Base-by-base conservation (phyloP, 2,888 invertebrate species). In the Cataglyphis cursor region DNA sequence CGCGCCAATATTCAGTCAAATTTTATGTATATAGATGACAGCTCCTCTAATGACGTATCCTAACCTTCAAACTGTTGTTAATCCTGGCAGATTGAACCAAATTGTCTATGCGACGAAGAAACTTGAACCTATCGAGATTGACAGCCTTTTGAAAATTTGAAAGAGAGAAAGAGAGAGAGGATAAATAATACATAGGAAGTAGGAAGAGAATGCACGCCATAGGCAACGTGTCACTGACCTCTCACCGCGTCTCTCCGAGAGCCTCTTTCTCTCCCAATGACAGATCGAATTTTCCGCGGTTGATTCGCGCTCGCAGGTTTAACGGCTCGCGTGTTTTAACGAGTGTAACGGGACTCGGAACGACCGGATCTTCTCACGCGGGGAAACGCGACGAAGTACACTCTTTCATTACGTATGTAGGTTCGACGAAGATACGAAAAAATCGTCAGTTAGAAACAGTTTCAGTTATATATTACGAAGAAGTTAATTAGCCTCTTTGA, bases 251-350 rank as follows among this genome's bases (percentile, higher is more conserved):
- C 31, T 48, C 15, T 57, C 9, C 12, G 44, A 44, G 44, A 18
- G 44, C 10, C 3, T 18, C 28, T n/a, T 44, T 12, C 28, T 18
- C 21, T 12, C 9, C 15, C 12, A 18, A 12, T 15, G 59, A 28
- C 62, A 18, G 21, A 48, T 74, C 68, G 68, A 35, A 12, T 68
- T 68, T 75, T 75, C 48, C 75, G 18, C 75, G 70, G n/a, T 44
- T 38, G 75, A 68, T 18, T 31, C 10, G 12, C 24, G 15, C 44
- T 51, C 48, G 48, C n/a, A 51, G n/a, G n/a, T 51, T n/a, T 51
- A 51, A 51, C 48, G 8, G n/a, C 48, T 35, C 21, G 15, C 6
- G 68, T 35, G 35, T 41, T n/a, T 38, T 24, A 75, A 38, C 21
- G 41, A 62, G 24, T 6, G 72, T 74, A 74, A 74, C 74, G 74